Base-by-base conservation (phyloP, 2,888 invertebrate genomes). In the Petrolisthes cinctipes region DNA sequence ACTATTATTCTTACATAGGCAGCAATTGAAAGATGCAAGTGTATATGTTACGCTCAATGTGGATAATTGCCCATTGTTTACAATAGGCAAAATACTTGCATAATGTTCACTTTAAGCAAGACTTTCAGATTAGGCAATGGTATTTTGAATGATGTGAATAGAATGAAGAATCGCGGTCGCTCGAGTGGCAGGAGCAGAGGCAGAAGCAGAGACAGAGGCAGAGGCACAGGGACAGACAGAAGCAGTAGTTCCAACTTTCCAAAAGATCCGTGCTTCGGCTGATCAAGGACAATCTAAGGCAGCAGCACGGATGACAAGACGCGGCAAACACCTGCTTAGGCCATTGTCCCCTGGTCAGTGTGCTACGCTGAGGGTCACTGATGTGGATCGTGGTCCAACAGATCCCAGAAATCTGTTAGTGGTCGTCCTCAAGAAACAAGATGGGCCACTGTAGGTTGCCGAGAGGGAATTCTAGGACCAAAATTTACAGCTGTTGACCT, bases 401-500 rank as follows among this genome's bases (percentile, higher is more conserved):
- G 79, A 79, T 79, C 79, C 79, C 51, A 79, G 53, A 51, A 79
- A 79, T 79, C 79, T 79, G 23, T 51, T 79, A 37, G 79, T 79
- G 79, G 79, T 79, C 53, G 11, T 80, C 80, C 2, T 80, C 17
- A 80, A 80, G 54, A 54, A 54, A 80, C 2, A 80, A 80, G 80
- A 7, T n/a, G n/a, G n/a, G n/a, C n/a, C n/a, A n/a, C n/a, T n/a
- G n/a, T n/a, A n/a, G 80, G 80, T 80, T 80, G 80, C 80, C 80
- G 80, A 4, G 80, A 80, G 53, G 56, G 80, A 80, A 54, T 80
- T 80, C 80, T 80, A 53, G 80, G 80, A 80, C 54, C 56, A 37
- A 80, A 80, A 80, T 80, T 53, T 54, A 80, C 80, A 80, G 80
- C 80, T 53, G 80, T 7, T 80, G 80, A 80, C 54, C 80, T 79